Evolutionary conservation across 2,888 invertebrate genomes (phyloP).

Genomic region (Oscheius myriophilus): DNA sequence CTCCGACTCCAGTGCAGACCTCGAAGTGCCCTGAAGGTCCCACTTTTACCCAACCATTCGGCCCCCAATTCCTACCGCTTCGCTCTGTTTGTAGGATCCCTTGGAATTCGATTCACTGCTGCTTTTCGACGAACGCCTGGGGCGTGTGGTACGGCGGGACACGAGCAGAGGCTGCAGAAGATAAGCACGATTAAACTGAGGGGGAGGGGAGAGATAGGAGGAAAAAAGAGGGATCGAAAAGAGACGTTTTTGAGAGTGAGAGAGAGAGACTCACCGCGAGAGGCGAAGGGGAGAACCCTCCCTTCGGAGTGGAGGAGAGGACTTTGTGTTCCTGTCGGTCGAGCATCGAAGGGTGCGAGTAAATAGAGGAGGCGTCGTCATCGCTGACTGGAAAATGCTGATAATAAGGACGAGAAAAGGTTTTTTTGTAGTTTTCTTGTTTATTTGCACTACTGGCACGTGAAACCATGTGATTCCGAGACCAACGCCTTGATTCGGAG

Average conservation of each 20-base stretch:
- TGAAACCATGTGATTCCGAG: background rate
- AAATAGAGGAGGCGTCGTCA: slow-evolving; percentile 64
- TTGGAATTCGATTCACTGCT: slow-evolving; percentile 29
- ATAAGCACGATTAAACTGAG: background rate
- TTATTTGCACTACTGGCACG: background rate
- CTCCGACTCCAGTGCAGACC: slow-evolving; percentile 10
- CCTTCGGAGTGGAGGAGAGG: slow-evolving; percentile 28
- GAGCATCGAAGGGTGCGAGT: slow-evolving; percentile 68
- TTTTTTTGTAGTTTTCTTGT: background rate
- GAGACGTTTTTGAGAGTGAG: no score
- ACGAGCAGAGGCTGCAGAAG: slow-evolving; percentile 38
- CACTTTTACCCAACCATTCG: background rate
- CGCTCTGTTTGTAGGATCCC: slow-evolving; percentile 18
- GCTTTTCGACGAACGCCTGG: slow-evolving; percentile 19
- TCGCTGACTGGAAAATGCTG: slow-evolving; percentile 32
- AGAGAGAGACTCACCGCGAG: no score
- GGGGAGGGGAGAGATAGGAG: slow-evolving; percentile 1
- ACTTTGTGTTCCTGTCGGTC: slow-evolving; percentile 20
- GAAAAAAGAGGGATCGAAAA: no score
- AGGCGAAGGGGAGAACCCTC: background rate
- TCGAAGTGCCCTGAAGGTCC: background rate
- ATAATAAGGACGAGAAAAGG: background rate
- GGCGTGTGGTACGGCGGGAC: slow-evolving; percentile 36
- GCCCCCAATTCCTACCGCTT: slow-evolving; percentile 1
- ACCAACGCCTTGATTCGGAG: background rate